Conservation (phyloP, 2,113 vertebrate species). For the Taxidea taxus region DNA sequence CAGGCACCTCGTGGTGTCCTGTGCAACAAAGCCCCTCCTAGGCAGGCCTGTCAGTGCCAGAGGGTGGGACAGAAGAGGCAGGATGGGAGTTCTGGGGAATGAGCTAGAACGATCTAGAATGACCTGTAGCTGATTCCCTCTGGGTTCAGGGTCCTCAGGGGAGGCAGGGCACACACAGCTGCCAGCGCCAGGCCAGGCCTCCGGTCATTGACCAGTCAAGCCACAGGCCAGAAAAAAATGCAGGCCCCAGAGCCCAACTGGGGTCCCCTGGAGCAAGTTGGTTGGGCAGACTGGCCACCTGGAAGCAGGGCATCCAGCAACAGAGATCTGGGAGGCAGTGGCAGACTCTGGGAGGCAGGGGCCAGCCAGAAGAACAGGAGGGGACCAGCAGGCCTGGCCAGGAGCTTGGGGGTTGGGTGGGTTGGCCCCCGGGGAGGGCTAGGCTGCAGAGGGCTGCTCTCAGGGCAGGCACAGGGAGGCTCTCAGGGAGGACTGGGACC, state of each 20-base stretch:
- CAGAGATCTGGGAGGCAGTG: not conserved
- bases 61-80: not conserved
- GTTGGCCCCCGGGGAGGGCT: not conserved
- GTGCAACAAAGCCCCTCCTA: not conserved
- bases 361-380: not conserved
- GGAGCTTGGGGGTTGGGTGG: fast-evolving
- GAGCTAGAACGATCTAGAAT: not conserved
- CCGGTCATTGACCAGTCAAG: not conserved
- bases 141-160: not conserved
- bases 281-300: not conserved
- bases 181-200: not conserved
- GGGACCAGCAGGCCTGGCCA: not conserved
- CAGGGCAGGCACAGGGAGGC: not conserved
- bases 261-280: fast-evolving
- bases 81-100: not conserved
- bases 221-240: not conserved
- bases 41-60: not conserved
- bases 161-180: not conserved
- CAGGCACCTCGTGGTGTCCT: not conserved
- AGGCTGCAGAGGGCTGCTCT: not conserved
- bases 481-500: not conserved
- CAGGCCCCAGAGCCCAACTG: fast-evolving
- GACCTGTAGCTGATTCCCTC: not conserved
- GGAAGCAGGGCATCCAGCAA: not conserved
- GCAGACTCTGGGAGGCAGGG: not conserved